phyloP scores from a whole-genome alignment of 2,888 invertebrate genomes.

The Fissipunctia ypsillon region DNA sequence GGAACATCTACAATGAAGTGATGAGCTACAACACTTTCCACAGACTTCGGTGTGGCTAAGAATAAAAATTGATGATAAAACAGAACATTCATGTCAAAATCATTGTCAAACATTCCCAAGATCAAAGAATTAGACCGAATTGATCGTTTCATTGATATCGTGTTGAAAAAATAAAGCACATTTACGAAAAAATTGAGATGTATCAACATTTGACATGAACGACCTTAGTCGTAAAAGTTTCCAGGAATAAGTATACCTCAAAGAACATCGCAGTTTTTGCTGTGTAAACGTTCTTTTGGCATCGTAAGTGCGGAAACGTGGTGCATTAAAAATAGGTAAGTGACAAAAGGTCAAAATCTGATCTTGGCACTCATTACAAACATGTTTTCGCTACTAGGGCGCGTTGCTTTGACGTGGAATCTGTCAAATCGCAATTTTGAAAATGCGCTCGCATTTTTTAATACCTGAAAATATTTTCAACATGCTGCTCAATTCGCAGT shows the following conservation, averaged over 20 bases:
- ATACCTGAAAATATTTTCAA: constrained; percentile 52
- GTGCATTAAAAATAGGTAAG: constrained; percentile 63
- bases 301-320: constrained; percentile 61
- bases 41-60: constrained; percentile 21
- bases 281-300: constrained; percentile 56
- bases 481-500: constrained; percentile 34
- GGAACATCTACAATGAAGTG: not conserved
- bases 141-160: constrained; percentile 59
- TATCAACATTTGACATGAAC: constrained; percentile 58
- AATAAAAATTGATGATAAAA: constrained; percentile 45
- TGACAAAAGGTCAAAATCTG: constrained; percentile 65
- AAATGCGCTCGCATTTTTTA: constrained; percentile 42
- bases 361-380: constrained; percentile 63
- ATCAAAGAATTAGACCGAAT: constrained; percentile 54
- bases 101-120: constrained; percentile 43
- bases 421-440: constrained; percentile 55
- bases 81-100: constrained; percentile 53
- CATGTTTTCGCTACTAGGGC: constrained; percentile 41
- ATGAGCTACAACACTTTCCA: constrained; percentile 32
- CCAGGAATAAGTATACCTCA: constrained; percentile 59
- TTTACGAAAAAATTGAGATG: constrained; percentile 57
- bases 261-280: constrained; percentile 51
- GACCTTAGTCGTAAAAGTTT: constrained; percentile 57
- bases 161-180: constrained; percentile 56
- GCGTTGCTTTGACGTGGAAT: constrained; percentile 47